These are phyloP conservation scores for Himalopsyche anomala DNA, from an alignment of 2,888 invertebrate species.

Conservation along the genomic window DNA sequence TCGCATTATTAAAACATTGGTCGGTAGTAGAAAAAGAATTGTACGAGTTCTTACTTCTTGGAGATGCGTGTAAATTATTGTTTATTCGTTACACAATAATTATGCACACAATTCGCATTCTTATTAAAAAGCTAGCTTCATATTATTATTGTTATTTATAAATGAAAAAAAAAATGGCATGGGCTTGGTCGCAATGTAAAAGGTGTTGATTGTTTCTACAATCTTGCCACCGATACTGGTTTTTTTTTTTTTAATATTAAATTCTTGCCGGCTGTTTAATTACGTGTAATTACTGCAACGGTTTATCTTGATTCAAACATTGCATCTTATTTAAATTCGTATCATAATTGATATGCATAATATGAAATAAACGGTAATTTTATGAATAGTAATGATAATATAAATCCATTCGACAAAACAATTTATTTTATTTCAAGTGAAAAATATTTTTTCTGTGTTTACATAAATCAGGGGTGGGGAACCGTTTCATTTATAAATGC, in stretches of 20 bases:
- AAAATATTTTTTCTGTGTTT: too few relatives aligned
- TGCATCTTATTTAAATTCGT: neutral
- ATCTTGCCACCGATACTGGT: neutral
- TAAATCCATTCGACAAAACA: too few relatives aligned
- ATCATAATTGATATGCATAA: neutral
- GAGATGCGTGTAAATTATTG: constrained; percentile 27
- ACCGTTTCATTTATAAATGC: too few relatives aligned
- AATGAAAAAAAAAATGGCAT: neutral
- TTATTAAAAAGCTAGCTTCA: neutral
- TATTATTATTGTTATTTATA: neutral
- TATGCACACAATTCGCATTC: neutral
- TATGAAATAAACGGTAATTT: constrained; percentile 17
- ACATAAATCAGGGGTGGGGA: too few relatives aligned
- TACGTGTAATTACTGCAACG: constrained; percentile 24
- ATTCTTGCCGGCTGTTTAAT: neutral
- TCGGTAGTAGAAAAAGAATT: neutral
- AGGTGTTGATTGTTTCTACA: constrained; percentile 42
- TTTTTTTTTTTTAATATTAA: neutral
- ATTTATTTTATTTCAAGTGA: too few relatives aligned
- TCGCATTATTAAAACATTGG: too few relatives aligned
- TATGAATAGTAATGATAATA: neutral
- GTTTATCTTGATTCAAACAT: constrained; percentile 33
- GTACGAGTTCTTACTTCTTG: neutral
- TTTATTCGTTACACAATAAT: neutral
- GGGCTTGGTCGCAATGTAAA: constrained; percentile 9